A percentile compares a stretch with the other conserved stretches of the same genome.
phyloP scores from a whole-genome alignment of 53 echinoderm and acorn worm species.

The Holothuria scabra region DNA sequence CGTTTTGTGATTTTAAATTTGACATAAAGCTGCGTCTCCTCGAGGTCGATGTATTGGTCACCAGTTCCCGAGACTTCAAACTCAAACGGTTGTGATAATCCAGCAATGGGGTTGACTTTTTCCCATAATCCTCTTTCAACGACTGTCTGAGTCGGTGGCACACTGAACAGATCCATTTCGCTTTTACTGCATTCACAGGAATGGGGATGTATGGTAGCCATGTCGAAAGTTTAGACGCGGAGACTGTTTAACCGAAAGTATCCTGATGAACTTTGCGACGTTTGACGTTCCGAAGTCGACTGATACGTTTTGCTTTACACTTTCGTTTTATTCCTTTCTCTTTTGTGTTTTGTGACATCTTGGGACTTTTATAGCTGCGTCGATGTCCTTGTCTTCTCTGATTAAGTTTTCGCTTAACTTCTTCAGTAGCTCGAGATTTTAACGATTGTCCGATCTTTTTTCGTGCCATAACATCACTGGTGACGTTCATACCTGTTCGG shows the following conservation, averaged over 20 bases:
- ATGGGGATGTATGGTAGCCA: conserved; percentile 18
- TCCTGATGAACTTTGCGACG: neutral
- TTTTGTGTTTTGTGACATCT: conserved; percentile 7
- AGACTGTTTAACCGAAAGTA: conserved; percentile 1
- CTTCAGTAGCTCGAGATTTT: conserved; percentile 14
- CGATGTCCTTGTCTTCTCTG: neutral
- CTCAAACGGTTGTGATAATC: conserved; percentile 30
- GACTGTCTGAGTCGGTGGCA: conserved; percentile 45
- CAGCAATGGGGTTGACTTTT: conserved; percentile 15
- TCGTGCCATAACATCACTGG: conserved; percentile 53
- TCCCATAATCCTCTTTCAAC: conserved; percentile 35
- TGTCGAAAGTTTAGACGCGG: neutral
- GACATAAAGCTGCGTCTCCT: conserved; percentile 62
- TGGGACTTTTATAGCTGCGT: neutral
- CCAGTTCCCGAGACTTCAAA: conserved; percentile 42
- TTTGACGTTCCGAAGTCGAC: neutral
- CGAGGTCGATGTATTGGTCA: conserved; percentile 62
- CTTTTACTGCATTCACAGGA: conserved; percentile 43
- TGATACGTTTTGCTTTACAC: too few species aligned
- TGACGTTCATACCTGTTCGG: conserved; percentile 46
- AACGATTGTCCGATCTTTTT: conserved; percentile 51
- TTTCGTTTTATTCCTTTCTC: neutral
- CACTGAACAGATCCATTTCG: conserved; percentile 38
- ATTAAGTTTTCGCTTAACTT: conserved; percentile 11
- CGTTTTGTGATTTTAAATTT: conserved; percentile 51